These are phyloP conservation scores for Tamandua tetradactyla DNA, from an alignment of 2,797 vertebrate species.

Conservation along the genomic window DNA sequence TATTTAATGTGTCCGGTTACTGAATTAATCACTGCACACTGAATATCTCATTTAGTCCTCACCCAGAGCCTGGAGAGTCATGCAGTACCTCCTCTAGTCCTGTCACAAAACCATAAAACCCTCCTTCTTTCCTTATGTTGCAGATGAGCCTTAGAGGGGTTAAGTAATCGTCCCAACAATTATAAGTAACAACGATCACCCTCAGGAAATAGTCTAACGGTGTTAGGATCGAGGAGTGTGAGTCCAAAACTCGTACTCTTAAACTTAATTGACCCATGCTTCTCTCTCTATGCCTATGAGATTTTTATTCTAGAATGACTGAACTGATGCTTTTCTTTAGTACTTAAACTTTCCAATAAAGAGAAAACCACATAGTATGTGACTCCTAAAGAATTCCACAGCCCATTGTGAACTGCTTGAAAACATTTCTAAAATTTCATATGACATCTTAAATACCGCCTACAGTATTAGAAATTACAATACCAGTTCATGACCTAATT, in stretches of 20 bases:
- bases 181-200: background rate
- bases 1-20: background rate
- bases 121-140: background rate
- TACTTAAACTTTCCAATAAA: constrained; percentile 41
- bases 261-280: background rate
- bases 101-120: background rate
- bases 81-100: background rate
- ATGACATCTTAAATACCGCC: constrained; percentile 51
- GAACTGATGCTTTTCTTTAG: constrained; percentile 43
- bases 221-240: background rate
- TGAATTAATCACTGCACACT: background rate
- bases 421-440: constrained; percentile 66
- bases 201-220: background rate
- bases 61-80: background rate
- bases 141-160: background rate
- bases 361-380: background rate
- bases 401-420: constrained; percentile 52
- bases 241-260: background rate
- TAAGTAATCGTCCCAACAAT: background rate
- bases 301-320: constrained; percentile 21
- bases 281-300: constrained; percentile 34
- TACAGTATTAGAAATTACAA: constrained; percentile 54
- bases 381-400: constrained; percentile 65
- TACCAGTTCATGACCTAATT: constrained; percentile 10
- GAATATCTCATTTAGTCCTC: constrained; percentile 11